These are phyloP conservation scores for Falco biarmicus DNA, from an alignment of 2,797 vertebrate species.

Conservation along the genomic window DNA sequence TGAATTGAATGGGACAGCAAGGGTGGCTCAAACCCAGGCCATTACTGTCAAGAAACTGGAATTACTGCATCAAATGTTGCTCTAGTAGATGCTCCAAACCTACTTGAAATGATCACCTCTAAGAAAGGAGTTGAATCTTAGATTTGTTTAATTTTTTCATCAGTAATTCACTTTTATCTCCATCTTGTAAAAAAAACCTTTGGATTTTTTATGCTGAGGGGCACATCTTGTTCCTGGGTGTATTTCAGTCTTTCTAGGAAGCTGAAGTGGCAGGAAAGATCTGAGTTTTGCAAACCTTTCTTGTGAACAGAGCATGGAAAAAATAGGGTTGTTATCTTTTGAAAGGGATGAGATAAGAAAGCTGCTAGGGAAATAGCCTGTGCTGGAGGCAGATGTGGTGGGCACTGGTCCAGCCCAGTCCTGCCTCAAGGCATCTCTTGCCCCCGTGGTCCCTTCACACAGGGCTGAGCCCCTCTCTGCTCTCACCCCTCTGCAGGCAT, in stretches of 20 bases:
- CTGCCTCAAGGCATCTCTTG: background rate
- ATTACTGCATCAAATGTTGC: background rate
- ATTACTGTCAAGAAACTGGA: background rate
- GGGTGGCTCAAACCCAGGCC: background rate
- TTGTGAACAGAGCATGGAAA: background rate
- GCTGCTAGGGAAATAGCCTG: background rate
- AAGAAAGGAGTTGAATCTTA: background rate
- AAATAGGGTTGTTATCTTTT: too few relatives aligned
- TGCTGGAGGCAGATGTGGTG: background rate
- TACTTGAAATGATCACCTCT: background rate
- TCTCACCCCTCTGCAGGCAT: conserved; percentile 78
- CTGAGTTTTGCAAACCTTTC: background rate
- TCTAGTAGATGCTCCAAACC: background rate
- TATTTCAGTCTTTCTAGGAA: background rate
- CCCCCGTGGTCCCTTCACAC: fast-evolving
- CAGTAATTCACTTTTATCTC: background rate
- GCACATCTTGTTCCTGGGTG: background rate
- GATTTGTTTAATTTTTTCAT: background rate
- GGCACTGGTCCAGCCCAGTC: background rate
- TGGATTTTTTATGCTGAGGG: background rate
- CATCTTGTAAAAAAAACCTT: background rate
- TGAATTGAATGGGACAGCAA: background rate
- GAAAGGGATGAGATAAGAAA: background rate
- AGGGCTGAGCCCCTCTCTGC: background rate
- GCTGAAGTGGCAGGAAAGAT: background rate